phyloP scores from a whole-genome alignment of 2,888 invertebrate species.

The Buathra laborator region DNA sequence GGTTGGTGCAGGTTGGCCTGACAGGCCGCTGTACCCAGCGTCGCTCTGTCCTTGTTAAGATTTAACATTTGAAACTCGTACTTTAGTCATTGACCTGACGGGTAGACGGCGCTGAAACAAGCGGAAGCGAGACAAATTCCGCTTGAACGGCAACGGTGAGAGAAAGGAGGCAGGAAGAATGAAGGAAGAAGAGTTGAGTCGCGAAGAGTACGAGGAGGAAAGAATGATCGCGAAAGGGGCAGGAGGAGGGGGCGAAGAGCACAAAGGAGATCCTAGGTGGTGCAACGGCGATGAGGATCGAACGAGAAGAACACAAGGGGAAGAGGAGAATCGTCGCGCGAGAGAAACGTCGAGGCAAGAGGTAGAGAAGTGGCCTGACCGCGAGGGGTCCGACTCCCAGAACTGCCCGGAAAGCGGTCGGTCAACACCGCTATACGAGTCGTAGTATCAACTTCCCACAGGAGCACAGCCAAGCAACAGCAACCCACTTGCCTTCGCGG shows the following conservation, averaged over 20 bases:
- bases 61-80: conserved; percentile 73
- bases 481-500: conserved; percentile 8
- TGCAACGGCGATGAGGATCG: conserved; percentile 17
- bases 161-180: neutral
- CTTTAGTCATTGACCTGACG: conserved; percentile 77
- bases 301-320: conserved; percentile 14
- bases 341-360: conserved; percentile 16
- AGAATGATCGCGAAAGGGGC: conserved; percentile 7
- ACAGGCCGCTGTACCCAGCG: conserved; percentile 57
- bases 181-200: neutral
- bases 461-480: conserved; percentile 4
- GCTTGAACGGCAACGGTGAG: neutral
- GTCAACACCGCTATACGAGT: conserved; percentile 29
- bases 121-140: conserved; percentile 34
- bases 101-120: conserved; percentile 77
- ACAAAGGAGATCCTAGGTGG: conserved; percentile 41
- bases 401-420: conserved; percentile 28
- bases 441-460: conserved; percentile 10
- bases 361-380: conserved; percentile 15
- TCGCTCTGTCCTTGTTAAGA: conserved; percentile 71
- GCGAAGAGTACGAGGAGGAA: conserved; percentile 5
- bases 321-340: conserved; percentile 30
- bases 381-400: conserved; percentile 4
- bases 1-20: conserved; percentile 68
- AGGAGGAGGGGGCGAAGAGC: conserved; percentile 4